Evolutionary conservation across 2,888 invertebrate species (phyloP).

Genomic region (Heliconius ethilla): DNA sequence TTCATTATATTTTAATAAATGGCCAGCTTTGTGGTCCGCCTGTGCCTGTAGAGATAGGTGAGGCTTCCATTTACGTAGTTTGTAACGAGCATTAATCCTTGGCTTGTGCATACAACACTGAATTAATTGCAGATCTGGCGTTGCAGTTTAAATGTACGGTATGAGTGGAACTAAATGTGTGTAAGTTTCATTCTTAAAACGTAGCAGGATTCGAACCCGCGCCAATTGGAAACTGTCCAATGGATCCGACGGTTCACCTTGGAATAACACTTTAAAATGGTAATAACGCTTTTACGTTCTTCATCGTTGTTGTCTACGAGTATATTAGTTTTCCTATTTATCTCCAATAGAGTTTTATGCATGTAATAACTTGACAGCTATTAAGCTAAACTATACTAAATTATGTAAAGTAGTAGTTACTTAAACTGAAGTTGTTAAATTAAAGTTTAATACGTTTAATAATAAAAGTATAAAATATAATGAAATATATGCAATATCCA

Average conservation of each 20-base stretch:
- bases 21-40: neutral
- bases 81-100: conserved; percentile 10
- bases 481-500: neutral
- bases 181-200: neutral
- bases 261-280: no score
- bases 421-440: neutral
- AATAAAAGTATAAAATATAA: neutral
- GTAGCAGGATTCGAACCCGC: no score
- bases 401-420: neutral
- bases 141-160: neutral
- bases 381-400: neutral
- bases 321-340: neutral
- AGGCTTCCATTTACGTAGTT: conserved; percentile 2
- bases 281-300: no score
- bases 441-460: neutral
- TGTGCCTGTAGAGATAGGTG: neutral
- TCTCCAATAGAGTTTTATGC: neutral
- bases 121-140: conserved; percentile 16
- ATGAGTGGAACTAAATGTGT: neutral
- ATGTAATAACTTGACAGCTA: neutral
- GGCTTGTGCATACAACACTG: conserved; percentile 8
- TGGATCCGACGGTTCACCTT: no score
- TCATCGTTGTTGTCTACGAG: neutral
- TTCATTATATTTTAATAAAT: neutral
- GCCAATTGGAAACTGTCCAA: no score